phyloP scores from a whole-genome alignment of 1,140 invertebrate species.

The Drosophila gunungcola region DNA sequence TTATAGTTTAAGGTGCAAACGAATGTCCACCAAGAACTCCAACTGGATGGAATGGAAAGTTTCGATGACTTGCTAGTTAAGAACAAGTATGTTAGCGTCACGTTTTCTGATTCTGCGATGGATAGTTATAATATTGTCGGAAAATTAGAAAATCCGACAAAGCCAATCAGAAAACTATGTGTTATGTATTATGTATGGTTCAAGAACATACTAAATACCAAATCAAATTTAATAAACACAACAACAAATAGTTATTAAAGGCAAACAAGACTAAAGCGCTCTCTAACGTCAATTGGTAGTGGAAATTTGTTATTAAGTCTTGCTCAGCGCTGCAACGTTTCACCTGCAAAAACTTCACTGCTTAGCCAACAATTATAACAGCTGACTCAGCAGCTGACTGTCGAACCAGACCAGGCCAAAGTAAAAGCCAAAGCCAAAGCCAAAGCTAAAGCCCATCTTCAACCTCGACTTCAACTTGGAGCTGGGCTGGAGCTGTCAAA shows the following conservation, averaged over 20 bases:
- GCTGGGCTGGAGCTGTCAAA: conserved; percentile 19
- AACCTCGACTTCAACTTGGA: conserved; percentile 4
- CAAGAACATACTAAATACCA: too few species aligned
- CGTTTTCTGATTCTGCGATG: neutral
- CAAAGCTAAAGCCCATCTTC: conserved; percentile 16
- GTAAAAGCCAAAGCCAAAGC: neutral
- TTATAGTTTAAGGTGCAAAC: too few species aligned
- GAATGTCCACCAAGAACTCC: neutral
- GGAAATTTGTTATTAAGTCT: conserved; percentile 26
- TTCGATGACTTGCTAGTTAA: neutral
- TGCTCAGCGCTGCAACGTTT: conserved; percentile 1
- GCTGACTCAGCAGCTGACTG: conserved; percentile 49
- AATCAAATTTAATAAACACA: too few species aligned
- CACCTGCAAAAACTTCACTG: conserved; percentile 26
- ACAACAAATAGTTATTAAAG: too few species aligned
- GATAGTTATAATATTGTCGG: neutral
- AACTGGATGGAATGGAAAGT: neutral
- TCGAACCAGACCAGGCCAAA: conserved; percentile 29
- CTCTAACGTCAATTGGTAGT: conserved; percentile 12
- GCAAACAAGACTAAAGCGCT: neutral
- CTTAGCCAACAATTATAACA: conserved; percentile 45
- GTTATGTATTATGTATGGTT: too few species aligned
- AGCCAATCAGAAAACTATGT: too few species aligned
- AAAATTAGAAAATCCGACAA: neutral
- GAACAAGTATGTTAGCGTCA: neutral